Evolutionary conservation across 2,113 vertebrate genomes (phyloP).

Genomic region (Rousettus leschenaultii): DNA sequence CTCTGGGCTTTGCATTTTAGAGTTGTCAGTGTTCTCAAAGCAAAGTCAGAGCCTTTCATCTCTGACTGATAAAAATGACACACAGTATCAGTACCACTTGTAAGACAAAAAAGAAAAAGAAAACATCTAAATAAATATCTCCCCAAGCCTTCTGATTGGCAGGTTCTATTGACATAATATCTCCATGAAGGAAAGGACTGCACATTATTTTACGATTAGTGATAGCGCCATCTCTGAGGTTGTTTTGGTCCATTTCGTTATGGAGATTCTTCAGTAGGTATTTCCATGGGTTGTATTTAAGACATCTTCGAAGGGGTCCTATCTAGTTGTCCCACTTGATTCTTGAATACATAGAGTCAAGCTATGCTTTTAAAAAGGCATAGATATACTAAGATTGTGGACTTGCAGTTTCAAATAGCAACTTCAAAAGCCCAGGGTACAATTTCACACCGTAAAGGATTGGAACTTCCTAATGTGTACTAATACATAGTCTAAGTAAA

Average conservation of each 20-base stretch:
- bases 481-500: background rate
- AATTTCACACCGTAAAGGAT: constrained; percentile 9
- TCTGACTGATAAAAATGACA: constrained; percentile 68
- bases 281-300: background rate
- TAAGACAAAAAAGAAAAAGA: constrained; percentile 46
- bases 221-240: background rate
- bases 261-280: constrained; percentile 17
- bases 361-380: background rate
- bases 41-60: constrained; percentile 73
- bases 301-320: constrained; percentile 16
- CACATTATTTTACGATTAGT: background rate
- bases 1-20: constrained; percentile 62
- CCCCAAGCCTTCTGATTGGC: constrained; percentile 32
- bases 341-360: constrained; percentile 19
- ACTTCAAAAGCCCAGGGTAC: background rate
- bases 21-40: constrained; percentile 70
- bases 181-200: background rate
- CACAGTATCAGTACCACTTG: constrained; percentile 65
- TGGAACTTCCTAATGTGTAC: background rate
- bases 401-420: constrained; percentile 1
- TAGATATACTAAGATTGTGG: background rate
- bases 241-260: background rate
- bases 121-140: constrained; percentile 56
- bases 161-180: constrained; percentile 49
- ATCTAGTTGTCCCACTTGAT: constrained; percentile 22